These are phyloP conservation scores for Ictidomys tridecemlineatus DNA, from an alignment of 2,113 vertebrate species.

Conservation along the genomic window DNA sequence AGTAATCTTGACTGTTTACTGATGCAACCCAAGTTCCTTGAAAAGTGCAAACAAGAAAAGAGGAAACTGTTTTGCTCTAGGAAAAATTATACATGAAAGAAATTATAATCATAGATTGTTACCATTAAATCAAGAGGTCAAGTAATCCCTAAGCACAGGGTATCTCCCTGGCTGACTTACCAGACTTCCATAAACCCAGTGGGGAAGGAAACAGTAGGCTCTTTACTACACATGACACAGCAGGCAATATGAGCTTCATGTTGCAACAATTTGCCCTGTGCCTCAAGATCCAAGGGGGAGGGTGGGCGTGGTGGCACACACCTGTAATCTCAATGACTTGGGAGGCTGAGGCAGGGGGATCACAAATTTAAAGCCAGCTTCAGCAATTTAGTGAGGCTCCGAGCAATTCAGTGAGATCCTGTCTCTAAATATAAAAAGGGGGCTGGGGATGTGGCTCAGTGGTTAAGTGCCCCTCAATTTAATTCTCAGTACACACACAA, in stretches of 20 bases:
- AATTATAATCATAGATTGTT: neutral
- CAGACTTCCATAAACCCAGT: neutral
- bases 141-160: neutral
- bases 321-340: too few relatives aligned
- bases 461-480: too few relatives aligned
- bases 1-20: neutral
- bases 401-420: too few relatives aligned
- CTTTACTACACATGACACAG: neutral
- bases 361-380: too few relatives aligned
- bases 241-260: neutral
- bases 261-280: neutral
- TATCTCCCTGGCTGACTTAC: neutral
- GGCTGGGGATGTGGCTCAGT: too few relatives aligned
- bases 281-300: too few relatives aligned
- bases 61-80: neutral
- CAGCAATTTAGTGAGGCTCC: too few relatives aligned
- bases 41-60: neutral
- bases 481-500: too few relatives aligned
- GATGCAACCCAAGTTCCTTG: neutral
- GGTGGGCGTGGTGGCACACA: too few relatives aligned
- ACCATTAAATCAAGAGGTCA: neutral
- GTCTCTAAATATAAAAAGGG: too few relatives aligned
- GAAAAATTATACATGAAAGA: neutral
- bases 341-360: too few relatives aligned
- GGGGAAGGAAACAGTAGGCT: neutral